Evolutionary conservation across 2,888 invertebrate species (phyloP), one percentile per base, ranked within the genome.

Genomic region (Acanthosepion esculentum): DNA sequence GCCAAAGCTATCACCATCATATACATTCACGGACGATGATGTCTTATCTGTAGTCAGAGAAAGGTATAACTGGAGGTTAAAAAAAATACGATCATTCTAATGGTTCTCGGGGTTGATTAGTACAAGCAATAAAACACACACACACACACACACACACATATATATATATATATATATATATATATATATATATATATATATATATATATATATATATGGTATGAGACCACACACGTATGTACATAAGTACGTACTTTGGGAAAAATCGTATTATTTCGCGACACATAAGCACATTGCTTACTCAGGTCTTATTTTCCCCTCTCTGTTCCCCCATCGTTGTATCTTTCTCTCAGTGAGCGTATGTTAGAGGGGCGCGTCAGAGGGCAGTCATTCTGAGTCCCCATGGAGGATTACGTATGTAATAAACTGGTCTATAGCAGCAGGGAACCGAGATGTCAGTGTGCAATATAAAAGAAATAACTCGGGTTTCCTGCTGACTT

Each of bases 391-490:
- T 78, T 15, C 78, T 5, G 78, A 33, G 78, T 78, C 78, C 78
- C 78, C 78, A n/a, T 78, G 12, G 78, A n/a, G 78, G 78, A 78
- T 78, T 78, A 78, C 78, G 78, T 78, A 33, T 78, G 78, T 78
- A 78, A 78, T 78, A 78, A 78, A 78, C 78, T n/a, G 78, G 78
- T n/a, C 78, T 78, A 78, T 78, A 78, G 4, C 78, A 78, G n/a
- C 78, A n/a, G 78, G 78, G 78, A 33, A 33, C 12, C 78, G 78
- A 78, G 78, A 33, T 78, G 78, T 78, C 78, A 78, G 78, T 78
- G 33, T 78, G 78, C 78, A 78, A 78, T 78, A 78, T 78, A 78
- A 78, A 78, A 78, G 78, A 78, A 78, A 78, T 78, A 78, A 78
- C n/a, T 7, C n/a, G 10, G n/a, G 78, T 78, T 15, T 78, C 78